Base-by-base conservation (phyloP, 2,113 vertebrate genomes). In the Sceloporus undulatus region DNA sequence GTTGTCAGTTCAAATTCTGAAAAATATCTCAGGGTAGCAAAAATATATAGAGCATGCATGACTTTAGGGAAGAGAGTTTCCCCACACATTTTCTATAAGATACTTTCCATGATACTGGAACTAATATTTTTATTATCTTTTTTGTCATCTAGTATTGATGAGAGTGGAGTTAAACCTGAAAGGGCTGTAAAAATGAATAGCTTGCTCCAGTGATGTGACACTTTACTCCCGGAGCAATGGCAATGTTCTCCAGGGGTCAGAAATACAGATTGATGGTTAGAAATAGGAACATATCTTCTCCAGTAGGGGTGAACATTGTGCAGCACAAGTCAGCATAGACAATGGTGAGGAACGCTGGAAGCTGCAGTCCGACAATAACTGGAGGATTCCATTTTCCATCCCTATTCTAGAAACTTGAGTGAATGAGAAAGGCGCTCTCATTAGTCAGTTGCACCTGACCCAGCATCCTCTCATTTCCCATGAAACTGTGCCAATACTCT, bases 1-100 rank as follows among this genome's bases (percentile, higher is more conserved):
- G 48, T 79, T 80, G 85, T 87, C 77, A 87, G 77, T 80, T 80
- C 78, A 87, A 42, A 87, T 80, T 80, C 66, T 71, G 66, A 52
- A 65, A 52, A 38, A 87, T 27, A 87, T 87, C 65, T 87, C 76
- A 80, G 66, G 85, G 3, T 77, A 29, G 25, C 38, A 68, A 42
- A 66, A 66, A 40, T 65, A 82, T 42, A 82, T 19, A 62, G 56
- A 66, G 21, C 3, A 40, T 56, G 5, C 48, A 27, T 80, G 13
- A 87, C 42, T 79, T 79, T 68, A 59, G 23, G 85, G 85, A 80
- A 80, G 66, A 87, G 1, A 38, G 25, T 81, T 80, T 81, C 73
- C 29, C 34, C n/a, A 73, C 9, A 54, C 2, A 54, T 79, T 86
- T 86, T 48, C 85, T 23, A 2, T 79, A 68, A 79, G 62, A 19